Evolutionary conservation across 2,888 invertebrate species (phyloP).

Genomic region (Gnatocerus cornutus): DNA sequence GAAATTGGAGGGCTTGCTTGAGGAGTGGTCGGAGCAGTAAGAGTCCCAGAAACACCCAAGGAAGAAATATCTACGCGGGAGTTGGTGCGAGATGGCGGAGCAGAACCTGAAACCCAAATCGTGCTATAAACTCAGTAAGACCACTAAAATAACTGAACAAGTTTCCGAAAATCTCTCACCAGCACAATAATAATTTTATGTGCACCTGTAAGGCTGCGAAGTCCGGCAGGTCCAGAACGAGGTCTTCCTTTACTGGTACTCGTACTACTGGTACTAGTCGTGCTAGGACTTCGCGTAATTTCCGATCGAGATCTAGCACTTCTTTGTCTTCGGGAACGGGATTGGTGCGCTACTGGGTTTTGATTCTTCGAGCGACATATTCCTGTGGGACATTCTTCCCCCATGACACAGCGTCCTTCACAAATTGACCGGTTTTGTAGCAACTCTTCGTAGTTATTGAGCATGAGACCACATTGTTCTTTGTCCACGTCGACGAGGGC

Average conservation of each 20-base stretch:
- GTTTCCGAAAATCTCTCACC: constrained; percentile 32
- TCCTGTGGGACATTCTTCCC: constrained; percentile 90
- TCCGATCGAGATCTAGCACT: constrained; percentile 64
- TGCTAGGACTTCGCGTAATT: constrained; percentile 67
- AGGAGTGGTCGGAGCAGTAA: constrained; percentile 85
- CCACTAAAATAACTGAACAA: too few relatives aligned
- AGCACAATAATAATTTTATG: constrained; percentile 26
- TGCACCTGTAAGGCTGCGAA: constrained; percentile 67
- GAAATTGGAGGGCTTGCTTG: constrained; percentile 84
- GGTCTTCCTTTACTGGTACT: constrained; percentile 74
- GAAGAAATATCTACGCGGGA: constrained; percentile 81
- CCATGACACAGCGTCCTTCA: constrained; percentile 89
- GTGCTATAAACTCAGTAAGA: neutral
- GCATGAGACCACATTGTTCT: constrained; percentile 83
- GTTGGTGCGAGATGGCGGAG: constrained; percentile 82
- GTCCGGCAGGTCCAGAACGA: constrained; percentile 85
- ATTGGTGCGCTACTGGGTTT: constrained; percentile 46
- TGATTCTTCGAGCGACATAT: constrained; percentile 71
- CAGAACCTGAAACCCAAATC: constrained; percentile 73
- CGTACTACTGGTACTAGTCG: constrained; percentile 53
- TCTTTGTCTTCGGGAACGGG: constrained; percentile 57
- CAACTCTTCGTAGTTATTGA: constrained; percentile 89
- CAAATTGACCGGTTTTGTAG: constrained; percentile 86
- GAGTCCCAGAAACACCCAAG: constrained; percentile 77
- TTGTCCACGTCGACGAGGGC: constrained; percentile 83